phyloP scores from a whole-genome alignment of 2,888 invertebrate species.

The Lutraria lutraria region DNA sequence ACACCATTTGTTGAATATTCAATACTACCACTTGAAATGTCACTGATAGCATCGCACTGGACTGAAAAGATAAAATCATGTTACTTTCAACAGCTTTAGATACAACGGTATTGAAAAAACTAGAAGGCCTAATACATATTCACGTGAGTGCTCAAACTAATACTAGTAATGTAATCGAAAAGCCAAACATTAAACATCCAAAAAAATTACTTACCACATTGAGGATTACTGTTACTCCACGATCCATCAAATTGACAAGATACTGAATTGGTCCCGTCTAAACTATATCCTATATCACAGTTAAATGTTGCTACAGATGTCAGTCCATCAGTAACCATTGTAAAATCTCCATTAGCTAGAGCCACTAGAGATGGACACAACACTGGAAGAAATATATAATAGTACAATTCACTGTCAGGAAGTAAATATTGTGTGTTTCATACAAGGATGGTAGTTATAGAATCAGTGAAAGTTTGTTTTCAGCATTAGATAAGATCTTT shows the following conservation, averaged over 20 bases:
- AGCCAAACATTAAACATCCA: too few species aligned
- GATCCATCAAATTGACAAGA: conserved; percentile 50
- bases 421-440: not conserved
- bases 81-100: too few species aligned
- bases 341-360: conserved; percentile 38
- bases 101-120: too few species aligned
- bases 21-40: conserved; percentile 32
- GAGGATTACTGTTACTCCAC: conserved; percentile 30
- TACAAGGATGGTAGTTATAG: not conserved
- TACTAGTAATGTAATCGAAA: too few species aligned
- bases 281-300: conserved; percentile 53
- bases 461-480: too few species aligned
- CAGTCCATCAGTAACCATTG: conserved; percentile 41
- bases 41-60: not conserved
- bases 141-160: too few species aligned
- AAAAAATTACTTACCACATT: conserved; percentile 9
- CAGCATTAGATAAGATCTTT: too few species aligned
- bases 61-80: not conserved
- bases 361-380: conserved; percentile 38
- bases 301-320: conserved; percentile 41
- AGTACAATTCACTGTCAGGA: not conserved
- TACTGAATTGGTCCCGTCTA: conserved; percentile 23
- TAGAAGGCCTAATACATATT: too few species aligned
- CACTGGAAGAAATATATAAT: conserved; percentile 39
- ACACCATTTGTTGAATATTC: conserved; percentile 50